A percentile compares a stretch with the other conserved stretches of the same genome.
Conservation (phyloP, 2,113 vertebrate species). For the Recurvirostra avosetta region DNA sequence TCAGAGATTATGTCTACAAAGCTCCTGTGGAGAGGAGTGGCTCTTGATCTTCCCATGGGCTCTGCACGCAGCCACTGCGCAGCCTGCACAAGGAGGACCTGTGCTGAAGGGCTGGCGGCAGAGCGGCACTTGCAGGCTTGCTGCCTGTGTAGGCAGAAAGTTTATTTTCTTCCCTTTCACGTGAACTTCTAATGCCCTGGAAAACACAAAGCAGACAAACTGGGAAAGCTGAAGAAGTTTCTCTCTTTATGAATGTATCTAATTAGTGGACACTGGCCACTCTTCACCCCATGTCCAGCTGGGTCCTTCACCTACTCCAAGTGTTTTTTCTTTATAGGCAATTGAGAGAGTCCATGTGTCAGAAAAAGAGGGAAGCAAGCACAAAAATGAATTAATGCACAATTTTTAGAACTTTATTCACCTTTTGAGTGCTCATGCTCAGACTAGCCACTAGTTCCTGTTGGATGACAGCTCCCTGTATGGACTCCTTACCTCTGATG, state of each 20-base stretch:
- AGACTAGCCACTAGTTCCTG: neutral
- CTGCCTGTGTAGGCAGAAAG: neutral
- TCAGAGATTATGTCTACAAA: neutral
- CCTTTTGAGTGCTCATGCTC: neutral
- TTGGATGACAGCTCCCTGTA: neutral
- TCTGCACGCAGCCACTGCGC: rapidly evolving
- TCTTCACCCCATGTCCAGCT: neutral
- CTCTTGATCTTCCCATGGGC: neutral
- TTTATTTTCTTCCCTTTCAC: neutral
- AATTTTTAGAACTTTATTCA: neutral
- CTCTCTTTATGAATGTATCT: neutral
- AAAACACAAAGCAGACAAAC: neutral
- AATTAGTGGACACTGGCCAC: neutral
- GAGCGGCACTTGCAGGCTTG: neutral
- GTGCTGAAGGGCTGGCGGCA: rapidly evolving
- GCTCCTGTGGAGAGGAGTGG: neutral
- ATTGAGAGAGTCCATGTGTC: neutral
- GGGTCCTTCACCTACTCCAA: neutral
- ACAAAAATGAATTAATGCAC: neutral
- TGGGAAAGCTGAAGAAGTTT: neutral
- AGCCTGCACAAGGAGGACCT: rapidly evolving
- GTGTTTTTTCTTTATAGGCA: neutral
- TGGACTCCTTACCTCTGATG: neutral
- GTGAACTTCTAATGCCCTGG: neutral
- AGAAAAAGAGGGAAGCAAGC: neutral